Base-by-base conservation (phyloP, 2,113 vertebrate genomes). In the Rhagologus leucostigma region DNA sequence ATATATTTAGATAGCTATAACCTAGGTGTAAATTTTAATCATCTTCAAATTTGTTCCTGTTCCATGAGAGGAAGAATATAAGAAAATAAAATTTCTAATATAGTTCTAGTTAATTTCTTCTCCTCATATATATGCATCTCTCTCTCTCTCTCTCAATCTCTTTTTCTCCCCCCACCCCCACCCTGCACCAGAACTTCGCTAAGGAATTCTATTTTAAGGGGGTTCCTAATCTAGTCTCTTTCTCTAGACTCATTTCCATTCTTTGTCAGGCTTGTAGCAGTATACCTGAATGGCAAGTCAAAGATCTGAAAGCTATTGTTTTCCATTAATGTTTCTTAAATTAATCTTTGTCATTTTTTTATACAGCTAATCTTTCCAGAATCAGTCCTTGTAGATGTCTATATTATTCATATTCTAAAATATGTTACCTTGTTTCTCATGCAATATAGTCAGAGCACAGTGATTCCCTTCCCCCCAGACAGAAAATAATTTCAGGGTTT, bases 391-490 rank as follows among this genome's bases (percentile, higher is more conserved):
- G 32, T 69, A 90, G 35, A 56, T 63, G 53, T 11, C 24, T 89
- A 50, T 19, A 20, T 89, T 68, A 96, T 92, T 92, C 37, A 77
- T 50, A 74, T 74, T 87, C n/a, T 76, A 86, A 94, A 90, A 95
- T 55, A 74, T 76, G 47, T 77, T 82, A 42, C 19, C 37, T 91
- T 29, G 35, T 96, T 96, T 96, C 33, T 83, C 24, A 75, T 75
- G 26, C 33, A n/a, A 24, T 87, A 39, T 30, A 69, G n/a, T 65
- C 27, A 77, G 33, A 74, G 4, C 2, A 16, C 6, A 59, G 8
- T 56, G 7, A 11, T 19, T 68, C 27, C 10, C 14, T 56, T 46
- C 3, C 17, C 7, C 15, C 1, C 24, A 60, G 33, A 46, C 0
- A 74, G 22, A 74, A 87, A 29, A 87, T 4, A 32, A 50, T 90